Evolutionary conservation across 2,797 vertebrate species (phyloP), one percentile per base, ranked within the genome.

Genomic region (Crenuchus spilurus): DNA sequence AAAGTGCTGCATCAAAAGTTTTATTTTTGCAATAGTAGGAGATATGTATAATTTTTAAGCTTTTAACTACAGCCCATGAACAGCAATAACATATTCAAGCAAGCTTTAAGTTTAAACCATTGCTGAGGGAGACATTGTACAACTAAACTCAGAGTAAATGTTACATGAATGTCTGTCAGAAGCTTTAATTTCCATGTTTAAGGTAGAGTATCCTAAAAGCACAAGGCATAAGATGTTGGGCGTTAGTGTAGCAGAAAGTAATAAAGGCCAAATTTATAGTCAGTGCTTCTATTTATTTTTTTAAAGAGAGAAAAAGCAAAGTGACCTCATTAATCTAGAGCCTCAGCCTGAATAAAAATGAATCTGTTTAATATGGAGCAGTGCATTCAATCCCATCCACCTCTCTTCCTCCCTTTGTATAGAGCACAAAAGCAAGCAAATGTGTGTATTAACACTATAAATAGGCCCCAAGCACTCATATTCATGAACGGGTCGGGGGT

Each of bases 391-490:
- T 8, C 51, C 10, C 10, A 6, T 52, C 49, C 68, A 68, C 51
- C 51, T 75, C 67, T 66, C 49, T 77, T 61, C 74, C 76, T 69
- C 60, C 35, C 26, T 66, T 69, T 75, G 48, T 67, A 52, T n/a
- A 24, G 16, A 64, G 14, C 30, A 70, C 76, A 69, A 78, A 42
- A 69, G 68, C 70, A 4, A 65, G 35, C 46, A 2, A 67, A 51
- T 60, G 66, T 65, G 62, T 69, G 58, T 78, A 72, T 81, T 69
- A 67, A 68, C 58, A 44, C 68, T 69, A 71, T 54, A 72, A 81
- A 78, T 70, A 65, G 37, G 9, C 65, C 57, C 44, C 16, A 42
- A 48, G 30, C n/a, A 28, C 49, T 72, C 57, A 42, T 39, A 42
- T 55, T 78, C 42, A 41, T 49, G 79, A 48, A 74, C 69, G 63